These are phyloP conservation scores for Cheilosia pagana DNA, from an alignment of 2,888 invertebrate genomes.

Conservation along the genomic window DNA sequence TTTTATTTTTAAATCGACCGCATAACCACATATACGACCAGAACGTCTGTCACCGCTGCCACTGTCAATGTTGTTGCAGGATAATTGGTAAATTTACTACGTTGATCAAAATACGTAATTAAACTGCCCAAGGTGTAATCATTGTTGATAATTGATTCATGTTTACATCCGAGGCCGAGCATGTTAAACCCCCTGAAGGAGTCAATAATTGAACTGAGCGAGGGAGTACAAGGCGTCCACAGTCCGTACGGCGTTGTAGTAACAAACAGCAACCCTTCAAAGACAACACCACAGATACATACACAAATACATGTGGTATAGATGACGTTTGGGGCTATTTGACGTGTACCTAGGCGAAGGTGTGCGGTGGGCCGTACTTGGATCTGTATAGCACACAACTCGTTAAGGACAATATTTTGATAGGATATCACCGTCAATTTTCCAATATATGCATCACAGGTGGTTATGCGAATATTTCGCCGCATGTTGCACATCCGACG, in stretches of 20 bases:
- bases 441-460: constrained; percentile 67
- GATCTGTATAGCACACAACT: not conserved
- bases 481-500: constrained; percentile 43
- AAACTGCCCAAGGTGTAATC: constrained; percentile 77
- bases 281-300: constrained; percentile 41
- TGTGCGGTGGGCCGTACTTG: not conserved
- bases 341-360: not conserved
- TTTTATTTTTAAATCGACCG: not conserved
- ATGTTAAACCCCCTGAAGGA: constrained; percentile 70
- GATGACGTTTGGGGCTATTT: constrained; percentile 46
- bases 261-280: constrained; percentile 68
- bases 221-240: constrained; percentile 40
- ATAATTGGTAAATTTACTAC: constrained; percentile 70
- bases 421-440: constrained; percentile 68
- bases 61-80: constrained; percentile 55
- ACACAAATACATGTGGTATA: constrained; percentile 5
- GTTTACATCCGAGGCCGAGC: constrained; percentile 77
- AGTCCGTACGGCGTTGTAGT: constrained; percentile 36
- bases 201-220: constrained; percentile 72
- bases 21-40: not conserved
- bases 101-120: constrained; percentile 76
- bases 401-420: constrained; percentile 60
- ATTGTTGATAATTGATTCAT: constrained; percentile 78
- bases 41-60: not conserved
- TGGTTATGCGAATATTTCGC: constrained; percentile 42